These are phyloP conservation scores for Lithobates pipiens DNA, from an alignment of 2,797 vertebrate genomes.

Conservation along the genomic window DNA sequence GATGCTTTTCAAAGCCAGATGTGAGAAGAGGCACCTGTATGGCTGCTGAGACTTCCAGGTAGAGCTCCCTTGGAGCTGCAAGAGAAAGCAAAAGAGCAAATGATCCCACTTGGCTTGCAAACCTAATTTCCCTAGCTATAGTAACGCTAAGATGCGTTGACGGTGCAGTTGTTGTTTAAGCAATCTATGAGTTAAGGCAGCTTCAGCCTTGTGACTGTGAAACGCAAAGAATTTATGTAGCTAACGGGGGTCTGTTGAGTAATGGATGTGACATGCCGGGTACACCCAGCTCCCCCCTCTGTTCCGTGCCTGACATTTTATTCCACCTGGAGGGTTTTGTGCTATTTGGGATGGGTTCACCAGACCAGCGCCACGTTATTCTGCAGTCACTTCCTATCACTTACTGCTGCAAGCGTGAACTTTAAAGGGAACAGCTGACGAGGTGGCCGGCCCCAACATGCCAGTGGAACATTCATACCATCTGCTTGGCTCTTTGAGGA, in stretches of 20 bases:
- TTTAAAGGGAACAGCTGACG: slow-evolving; percentile 43
- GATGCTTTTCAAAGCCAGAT: no score
- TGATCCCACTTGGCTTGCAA: no score
- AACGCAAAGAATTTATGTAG: slow-evolving; percentile 53
- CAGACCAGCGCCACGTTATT: background rate
- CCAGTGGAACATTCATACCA: background rate
- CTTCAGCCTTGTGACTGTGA: slow-evolving; percentile 1
- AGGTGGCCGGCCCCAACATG: slow-evolving; percentile 1
- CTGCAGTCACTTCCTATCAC: slow-evolving; percentile 63
- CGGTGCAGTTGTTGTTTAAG: background rate
- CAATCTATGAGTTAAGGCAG: background rate
- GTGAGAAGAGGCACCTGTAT: no score
- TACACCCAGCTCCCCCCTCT: background rate
- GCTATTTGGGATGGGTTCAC: slow-evolving; percentile 38
- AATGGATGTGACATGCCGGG: slow-evolving; percentile 62
- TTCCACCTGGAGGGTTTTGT: slow-evolving; percentile 63
- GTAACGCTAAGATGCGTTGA: background rate
- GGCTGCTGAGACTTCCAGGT: no score
- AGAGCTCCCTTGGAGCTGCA: no score
- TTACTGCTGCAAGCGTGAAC: slow-evolving; percentile 41
- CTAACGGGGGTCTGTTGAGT: slow-evolving; percentile 62
- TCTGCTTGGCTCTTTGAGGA: no score
- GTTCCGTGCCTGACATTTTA: slow-evolving; percentile 54
- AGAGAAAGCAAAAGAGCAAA: no score
- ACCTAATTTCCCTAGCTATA: no score